Evolutionary conservation across 2,888 invertebrate genomes (phyloP).

Genomic region (Lymantria monacha): DNA sequence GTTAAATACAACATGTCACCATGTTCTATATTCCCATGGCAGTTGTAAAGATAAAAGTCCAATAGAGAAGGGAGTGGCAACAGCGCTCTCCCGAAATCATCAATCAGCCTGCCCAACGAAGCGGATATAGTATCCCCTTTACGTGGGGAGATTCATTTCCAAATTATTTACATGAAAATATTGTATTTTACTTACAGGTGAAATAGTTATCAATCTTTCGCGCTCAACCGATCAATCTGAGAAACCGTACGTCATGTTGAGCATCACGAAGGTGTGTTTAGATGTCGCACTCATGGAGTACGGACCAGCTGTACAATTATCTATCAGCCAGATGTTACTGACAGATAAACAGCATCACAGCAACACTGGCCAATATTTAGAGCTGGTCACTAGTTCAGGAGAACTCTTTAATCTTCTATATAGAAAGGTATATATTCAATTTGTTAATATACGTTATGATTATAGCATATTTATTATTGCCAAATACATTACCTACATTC

Average conservation of each 20-base stretch:
- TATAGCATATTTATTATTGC: no score
- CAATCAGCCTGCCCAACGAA: no score
- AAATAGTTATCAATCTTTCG: conserved; percentile 84
- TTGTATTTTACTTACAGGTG: conserved; percentile 56
- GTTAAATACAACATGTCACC: no score
- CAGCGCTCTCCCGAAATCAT: no score
- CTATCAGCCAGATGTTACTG: conserved; percentile 60
- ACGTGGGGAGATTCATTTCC: no score
- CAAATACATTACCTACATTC: no score
- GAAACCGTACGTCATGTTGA: conserved; percentile 88
- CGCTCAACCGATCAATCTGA: conserved; percentile 85
- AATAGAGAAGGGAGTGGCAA: no score
- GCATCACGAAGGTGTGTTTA: conserved; percentile 85
- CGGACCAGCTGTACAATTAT: conserved; percentile 89
- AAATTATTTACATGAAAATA: neutral
- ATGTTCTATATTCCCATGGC: no score
- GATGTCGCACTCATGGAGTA: conserved; percentile 90
- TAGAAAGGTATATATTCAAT: conserved; percentile 84
- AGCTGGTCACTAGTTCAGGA: conserved; percentile 85
- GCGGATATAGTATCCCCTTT: no score
- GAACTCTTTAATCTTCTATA: conserved; percentile 89
- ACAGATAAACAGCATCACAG: conserved; percentile 90
- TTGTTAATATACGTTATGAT: no score
- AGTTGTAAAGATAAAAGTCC: no score
- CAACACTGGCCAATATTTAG: conserved; percentile 88